Evolutionary conservation across 2,888 invertebrate species (phyloP).

Genomic region (Protonemura montana): DNA sequence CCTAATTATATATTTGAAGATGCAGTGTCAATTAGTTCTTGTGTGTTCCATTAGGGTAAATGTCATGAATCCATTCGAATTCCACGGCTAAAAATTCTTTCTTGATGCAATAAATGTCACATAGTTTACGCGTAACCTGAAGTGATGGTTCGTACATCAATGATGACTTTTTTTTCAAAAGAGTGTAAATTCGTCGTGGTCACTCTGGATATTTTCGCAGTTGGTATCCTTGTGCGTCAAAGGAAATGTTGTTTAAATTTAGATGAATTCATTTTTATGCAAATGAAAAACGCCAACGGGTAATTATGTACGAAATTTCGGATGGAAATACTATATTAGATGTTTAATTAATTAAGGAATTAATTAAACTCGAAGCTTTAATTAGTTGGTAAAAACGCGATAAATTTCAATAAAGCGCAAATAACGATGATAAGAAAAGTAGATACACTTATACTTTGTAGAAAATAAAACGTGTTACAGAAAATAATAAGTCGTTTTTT

Average conservation of each 20-base stretch:
- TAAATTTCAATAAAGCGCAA: no score
- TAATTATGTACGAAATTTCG: no score
- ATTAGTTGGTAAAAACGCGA: no score
- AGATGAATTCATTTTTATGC: no score
- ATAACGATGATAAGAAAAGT: no score
- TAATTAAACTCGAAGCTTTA: no score
- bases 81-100: not conserved
- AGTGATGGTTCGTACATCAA: not conserved
- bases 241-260: no score
- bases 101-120: not conserved
- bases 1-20: not conserved
- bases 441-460: no score
- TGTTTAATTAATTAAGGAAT: not conserved
- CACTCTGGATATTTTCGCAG: not conserved
- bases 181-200: not conserved
- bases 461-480: no score
- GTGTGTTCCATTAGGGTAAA: not conserved
- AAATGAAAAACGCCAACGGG: no score
- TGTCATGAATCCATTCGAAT: not conserved
- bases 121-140: not conserved
- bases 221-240: no score
- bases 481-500: no score
- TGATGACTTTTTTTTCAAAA: not conserved
- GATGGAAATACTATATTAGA: not conserved
- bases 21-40: not conserved